Percentiles rank a stretch among this genome's conserved stretches.
Conservation (phyloP, 2,888 invertebrate species). For the Athalia cordata region DNA sequence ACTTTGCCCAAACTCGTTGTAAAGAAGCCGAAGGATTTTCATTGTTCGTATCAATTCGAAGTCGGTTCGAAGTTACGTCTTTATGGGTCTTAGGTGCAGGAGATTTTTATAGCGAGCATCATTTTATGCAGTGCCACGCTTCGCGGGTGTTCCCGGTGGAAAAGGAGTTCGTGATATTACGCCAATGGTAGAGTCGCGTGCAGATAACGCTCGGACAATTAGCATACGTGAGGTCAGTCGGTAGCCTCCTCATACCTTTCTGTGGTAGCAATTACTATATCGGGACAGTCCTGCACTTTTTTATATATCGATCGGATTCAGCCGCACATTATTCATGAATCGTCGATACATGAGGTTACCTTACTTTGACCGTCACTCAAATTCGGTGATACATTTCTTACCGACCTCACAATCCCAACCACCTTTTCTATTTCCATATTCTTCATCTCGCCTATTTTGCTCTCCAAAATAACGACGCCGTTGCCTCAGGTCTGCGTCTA, state of each 20-base stretch:
- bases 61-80: too few relatives aligned
- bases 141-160: too few relatives aligned
- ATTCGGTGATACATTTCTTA: too few relatives aligned
- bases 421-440: too few relatives aligned
- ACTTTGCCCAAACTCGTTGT: too few relatives aligned
- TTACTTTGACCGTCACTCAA: too few relatives aligned
- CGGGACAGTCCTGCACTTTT: constrained; percentile 45
- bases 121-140: not conserved
- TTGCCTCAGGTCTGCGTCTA: not conserved
- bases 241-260: constrained; percentile 41
- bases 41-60: too few relatives aligned
- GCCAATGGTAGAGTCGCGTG: constrained; percentile 62
- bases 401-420: too few relatives aligned
- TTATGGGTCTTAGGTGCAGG: too few relatives aligned
- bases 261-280: constrained; percentile 40
- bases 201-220: constrained; percentile 67
- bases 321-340: not conserved
- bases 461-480: too few relatives aligned
- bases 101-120: not conserved
- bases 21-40: too few relatives aligned
- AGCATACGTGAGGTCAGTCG: constrained; percentile 67
- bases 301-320: constrained; percentile 45
- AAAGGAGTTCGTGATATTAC: constrained; percentile 6
- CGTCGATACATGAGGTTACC: not conserved
- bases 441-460: too few relatives aligned